Conservation (phyloP, 2,888 invertebrate species). For the Fissipunctia ypsillon region DNA sequence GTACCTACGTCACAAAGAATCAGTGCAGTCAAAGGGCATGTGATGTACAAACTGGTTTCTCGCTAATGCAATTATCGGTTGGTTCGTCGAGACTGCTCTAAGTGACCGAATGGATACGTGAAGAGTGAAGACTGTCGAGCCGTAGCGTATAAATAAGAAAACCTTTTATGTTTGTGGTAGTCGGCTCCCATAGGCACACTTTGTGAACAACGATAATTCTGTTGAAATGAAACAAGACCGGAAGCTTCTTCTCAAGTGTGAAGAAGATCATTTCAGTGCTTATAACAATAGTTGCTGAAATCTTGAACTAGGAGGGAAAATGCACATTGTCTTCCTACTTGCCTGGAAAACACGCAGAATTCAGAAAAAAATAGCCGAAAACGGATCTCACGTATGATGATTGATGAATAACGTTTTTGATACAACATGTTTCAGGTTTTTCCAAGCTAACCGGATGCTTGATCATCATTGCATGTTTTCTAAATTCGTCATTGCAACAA, state of each 20-base stretch:
- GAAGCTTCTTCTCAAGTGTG: not conserved
- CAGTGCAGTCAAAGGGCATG: constrained; percentile 82
- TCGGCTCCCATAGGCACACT: constrained; percentile 41
- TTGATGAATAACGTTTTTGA: constrained; percentile 22
- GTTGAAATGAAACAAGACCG: constrained; percentile 28
- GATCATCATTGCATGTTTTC: constrained; percentile 40
- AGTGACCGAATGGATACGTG: constrained; percentile 71
- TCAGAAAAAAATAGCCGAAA: constrained; percentile 16
- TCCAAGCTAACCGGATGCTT: constrained; percentile 52
- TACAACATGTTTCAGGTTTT: constrained; percentile 49
- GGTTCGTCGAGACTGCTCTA: constrained; percentile 73
- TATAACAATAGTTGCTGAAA: not conserved
- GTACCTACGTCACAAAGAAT: constrained; percentile 76
- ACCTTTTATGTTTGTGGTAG: constrained; percentile 56
- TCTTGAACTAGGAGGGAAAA: constrained; percentile 6
- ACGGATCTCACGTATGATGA: constrained; percentile 12
- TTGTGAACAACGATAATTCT: constrained; percentile 24
- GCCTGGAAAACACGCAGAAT: not conserved
- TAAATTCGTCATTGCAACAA: constrained; percentile 50
- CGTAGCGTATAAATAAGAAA: constrained; percentile 61
- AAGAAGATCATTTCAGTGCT: not conserved
- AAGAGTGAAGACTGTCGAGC: constrained; percentile 48
- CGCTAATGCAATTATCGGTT: constrained; percentile 83
- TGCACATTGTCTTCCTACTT: not conserved
- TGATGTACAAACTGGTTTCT: constrained; percentile 79